phyloP scores from a whole-genome alignment of 2,888 invertebrate genomes.

The Icerya purchasi region DNA sequence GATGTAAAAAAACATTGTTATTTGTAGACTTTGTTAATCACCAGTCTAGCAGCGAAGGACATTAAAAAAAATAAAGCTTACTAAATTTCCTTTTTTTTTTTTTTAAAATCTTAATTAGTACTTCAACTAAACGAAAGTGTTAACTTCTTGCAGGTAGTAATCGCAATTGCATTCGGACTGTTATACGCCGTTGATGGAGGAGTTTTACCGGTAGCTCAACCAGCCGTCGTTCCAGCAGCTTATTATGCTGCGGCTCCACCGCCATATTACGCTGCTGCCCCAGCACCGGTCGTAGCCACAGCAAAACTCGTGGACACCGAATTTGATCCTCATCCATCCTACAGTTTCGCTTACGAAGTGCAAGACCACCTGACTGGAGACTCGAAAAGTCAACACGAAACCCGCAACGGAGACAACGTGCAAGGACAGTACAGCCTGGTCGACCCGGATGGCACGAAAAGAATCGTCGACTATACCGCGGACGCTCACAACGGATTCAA shows the following conservation, averaged over 20 bases:
- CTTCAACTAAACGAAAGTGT: too few species aligned
- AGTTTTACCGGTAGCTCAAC: background rate
- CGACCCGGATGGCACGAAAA: conserved; percentile 19
- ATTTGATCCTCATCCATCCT: conserved; percentile 20
- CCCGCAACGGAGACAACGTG: conserved; percentile 20
- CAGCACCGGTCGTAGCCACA: conserved; percentile 29
- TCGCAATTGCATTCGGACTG: background rate
- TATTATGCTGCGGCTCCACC: conserved; percentile 1
- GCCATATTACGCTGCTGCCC: conserved; percentile 1
- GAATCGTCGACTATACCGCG: conserved; percentile 21
- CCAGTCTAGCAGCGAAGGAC: too few species aligned
- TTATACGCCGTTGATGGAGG: conserved; percentile 5
- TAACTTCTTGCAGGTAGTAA: conserved; percentile 8
- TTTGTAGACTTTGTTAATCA: too few species aligned
- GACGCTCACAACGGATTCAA: conserved; percentile 21
- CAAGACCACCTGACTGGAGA: conserved; percentile 20
- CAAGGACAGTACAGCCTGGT: conserved; percentile 20
- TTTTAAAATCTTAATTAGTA: too few species aligned
- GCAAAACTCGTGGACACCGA: conserved; percentile 22
- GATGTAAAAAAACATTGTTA: too few species aligned
- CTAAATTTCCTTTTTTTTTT: too few species aligned
- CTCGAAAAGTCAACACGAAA: conserved; percentile 20
- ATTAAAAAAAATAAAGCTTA: too few species aligned
- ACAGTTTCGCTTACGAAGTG: conserved; percentile 20
- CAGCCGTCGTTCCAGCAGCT: background rate